Evolutionary conservation across 2,113 vertebrate species (phyloP).

Genomic region (Heterotilapia buettikoferi): DNA sequence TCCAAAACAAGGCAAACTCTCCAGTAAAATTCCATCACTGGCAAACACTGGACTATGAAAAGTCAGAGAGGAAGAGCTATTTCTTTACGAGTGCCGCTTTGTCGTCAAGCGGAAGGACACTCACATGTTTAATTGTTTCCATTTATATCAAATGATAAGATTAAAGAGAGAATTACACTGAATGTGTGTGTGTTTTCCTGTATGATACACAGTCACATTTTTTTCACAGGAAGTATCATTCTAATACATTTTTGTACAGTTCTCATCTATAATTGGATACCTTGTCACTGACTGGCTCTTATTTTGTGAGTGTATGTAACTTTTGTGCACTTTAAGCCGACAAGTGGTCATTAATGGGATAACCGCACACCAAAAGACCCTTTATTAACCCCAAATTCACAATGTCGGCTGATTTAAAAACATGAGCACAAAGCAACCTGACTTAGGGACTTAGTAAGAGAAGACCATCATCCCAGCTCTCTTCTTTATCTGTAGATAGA

Average conservation of each 20-base stretch:
- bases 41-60: slow-evolving; percentile 32
- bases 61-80: slow-evolving; percentile 26
- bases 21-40: slow-evolving; percentile 61
- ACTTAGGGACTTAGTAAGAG: background rate
- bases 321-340: background rate
- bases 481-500: background rate
- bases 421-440: background rate
- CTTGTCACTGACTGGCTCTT: background rate
- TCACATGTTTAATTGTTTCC: slow-evolving; percentile 9
- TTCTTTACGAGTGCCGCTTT: slow-evolving; percentile 29
- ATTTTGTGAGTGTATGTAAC: background rate
- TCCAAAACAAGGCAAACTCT: slow-evolving; percentile 56
- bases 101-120: background rate
- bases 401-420: background rate
- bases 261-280: background rate
- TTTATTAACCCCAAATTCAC: background rate
- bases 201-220: background rate
- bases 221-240: background rate
- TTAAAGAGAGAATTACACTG: background rate
- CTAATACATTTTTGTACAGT: background rate
- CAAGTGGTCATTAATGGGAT: background rate
- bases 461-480: background rate
- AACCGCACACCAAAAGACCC: background rate
- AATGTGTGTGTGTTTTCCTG: background rate
- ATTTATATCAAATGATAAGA: background rate